These are phyloP conservation scores for Andrena hattorfiana DNA, from an alignment of 2,888 invertebrate genomes.

Conservation along the genomic window DNA sequence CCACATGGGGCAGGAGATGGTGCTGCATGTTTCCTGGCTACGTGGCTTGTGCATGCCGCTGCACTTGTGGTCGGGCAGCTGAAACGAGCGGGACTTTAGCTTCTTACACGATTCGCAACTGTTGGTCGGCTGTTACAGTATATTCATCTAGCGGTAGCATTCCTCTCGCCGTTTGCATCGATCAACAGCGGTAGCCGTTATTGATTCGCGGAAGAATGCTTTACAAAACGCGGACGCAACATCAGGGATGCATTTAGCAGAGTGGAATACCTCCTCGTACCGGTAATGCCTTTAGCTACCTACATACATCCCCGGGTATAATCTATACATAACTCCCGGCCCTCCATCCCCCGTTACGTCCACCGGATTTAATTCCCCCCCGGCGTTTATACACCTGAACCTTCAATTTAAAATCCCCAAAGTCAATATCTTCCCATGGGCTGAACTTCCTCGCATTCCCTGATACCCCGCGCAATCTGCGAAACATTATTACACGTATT, in stretches of 20 bases:
- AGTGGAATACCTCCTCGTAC: too few species aligned
- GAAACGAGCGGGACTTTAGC: slow-evolving; percentile 72
- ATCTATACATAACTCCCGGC: too few species aligned
- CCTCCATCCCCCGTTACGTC: not conserved
- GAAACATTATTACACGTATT: slow-evolving; percentile 22
- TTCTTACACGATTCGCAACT: slow-evolving; percentile 3
- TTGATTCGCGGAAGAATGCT: too few species aligned
- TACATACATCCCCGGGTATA: too few species aligned
- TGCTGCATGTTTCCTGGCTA: slow-evolving; percentile 93
- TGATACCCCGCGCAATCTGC: not conserved
- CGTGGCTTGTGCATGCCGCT: slow-evolving; percentile 90
- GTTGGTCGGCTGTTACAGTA: not conserved
- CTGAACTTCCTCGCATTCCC: not conserved
- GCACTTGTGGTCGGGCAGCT: slow-evolving; percentile 93
- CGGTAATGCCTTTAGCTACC: too few species aligned
- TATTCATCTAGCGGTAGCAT: not conserved
- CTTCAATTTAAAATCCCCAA: not conserved
- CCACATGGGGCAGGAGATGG: slow-evolving; percentile 95
- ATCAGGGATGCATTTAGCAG: not conserved
- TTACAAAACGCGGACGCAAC: not conserved
- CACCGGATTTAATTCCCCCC: not conserved
- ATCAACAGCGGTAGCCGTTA: not conserved
- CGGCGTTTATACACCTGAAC: not conserved
- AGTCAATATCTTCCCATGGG: not conserved
- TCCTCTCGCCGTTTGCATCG: not conserved